Base-by-base conservation (phyloP, 2,888 invertebrate genomes). In the Drosophila kanekoi region DNA sequence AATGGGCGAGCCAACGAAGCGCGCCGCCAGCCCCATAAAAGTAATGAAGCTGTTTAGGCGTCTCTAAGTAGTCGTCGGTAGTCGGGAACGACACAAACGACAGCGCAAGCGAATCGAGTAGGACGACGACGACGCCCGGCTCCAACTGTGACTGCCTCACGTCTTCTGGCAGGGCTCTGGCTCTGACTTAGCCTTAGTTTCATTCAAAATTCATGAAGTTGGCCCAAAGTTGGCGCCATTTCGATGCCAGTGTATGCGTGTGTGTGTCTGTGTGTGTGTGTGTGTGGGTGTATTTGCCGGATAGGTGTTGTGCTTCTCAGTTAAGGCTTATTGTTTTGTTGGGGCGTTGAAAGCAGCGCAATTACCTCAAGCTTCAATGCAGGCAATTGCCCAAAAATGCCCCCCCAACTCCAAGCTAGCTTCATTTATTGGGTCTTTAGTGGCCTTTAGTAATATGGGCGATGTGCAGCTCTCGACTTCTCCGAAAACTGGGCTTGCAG, bases 11-110 rank as follows among this genome's bases (percentile, higher is more conserved):
- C 77, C 84, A 87, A 83, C 87, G 83, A 73, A 70, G 77, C 89
- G 81, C 68, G 81, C 82, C 87, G 73, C 66, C 81, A 87, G 87
- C 69, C 81, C 74, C 88, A 89, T 86, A 89, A 86, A 86, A 89
- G 89, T 89, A 86, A 86, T 86, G 85, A 87, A 89, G 85, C 85
- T 89, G 89, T 86, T 86, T 89, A 87, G 85, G 89, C 85, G 87
- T 77, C 85, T 89, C 86, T 87, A 87, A 89, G 88, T 89, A 85
- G 87, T 84, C 89, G 84, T 77, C 85, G 87, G 79, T 81, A 78
- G 81, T 84, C 74, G 75, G 76, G 64, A 57, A 62, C 43, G 16
- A 32, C 58, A 72, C 58, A 53, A 45, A 45, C 59, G 35, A 40
- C 75, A 35, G 18, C 49, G 53, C n/a, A 52, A 38, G 37, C 20